Evolutionary conservation across 1,140 invertebrate genomes (phyloP).

Genomic region (Drosophila pectinifera): DNA sequence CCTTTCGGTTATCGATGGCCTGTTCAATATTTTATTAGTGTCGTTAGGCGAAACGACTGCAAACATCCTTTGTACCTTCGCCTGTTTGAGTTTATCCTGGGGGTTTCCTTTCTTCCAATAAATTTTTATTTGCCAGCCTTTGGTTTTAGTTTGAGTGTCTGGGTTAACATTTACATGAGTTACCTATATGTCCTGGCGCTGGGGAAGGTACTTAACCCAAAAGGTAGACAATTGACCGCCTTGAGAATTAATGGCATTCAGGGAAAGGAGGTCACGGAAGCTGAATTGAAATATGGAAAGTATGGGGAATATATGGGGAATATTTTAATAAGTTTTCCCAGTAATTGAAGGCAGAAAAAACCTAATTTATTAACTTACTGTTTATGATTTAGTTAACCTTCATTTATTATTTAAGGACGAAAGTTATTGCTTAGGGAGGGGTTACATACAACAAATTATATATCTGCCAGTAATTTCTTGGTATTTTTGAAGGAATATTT

Average conservation of each 20-base stretch:
- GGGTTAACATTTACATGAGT: constrained; percentile 59
- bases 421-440: neutral
- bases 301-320: neutral
- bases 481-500: neutral
- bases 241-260: constrained; percentile 11
- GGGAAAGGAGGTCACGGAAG: neutral
- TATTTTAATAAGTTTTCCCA: neutral
- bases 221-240: constrained; percentile 58
- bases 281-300: neutral
- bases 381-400: constrained; percentile 2
- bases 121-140: constrained; percentile 64
- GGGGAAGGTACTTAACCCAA: constrained; percentile 29
- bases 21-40: constrained; percentile 83
- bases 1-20: constrained; percentile 78
- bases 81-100: constrained; percentile 15
- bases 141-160: constrained; percentile 38
- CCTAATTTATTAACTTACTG: neutral
- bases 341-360: too few relatives aligned
- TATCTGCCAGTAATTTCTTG: neutral
- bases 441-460: neutral
- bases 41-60: constrained; percentile 66
- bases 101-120: constrained; percentile 43
- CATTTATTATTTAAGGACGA: neutral
- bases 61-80: constrained; percentile 56
- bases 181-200: constrained; percentile 37